phyloP scores from a whole-genome alignment of 2,797 vertebrate genomes.

The Dendrocincla fuliginosa region DNA sequence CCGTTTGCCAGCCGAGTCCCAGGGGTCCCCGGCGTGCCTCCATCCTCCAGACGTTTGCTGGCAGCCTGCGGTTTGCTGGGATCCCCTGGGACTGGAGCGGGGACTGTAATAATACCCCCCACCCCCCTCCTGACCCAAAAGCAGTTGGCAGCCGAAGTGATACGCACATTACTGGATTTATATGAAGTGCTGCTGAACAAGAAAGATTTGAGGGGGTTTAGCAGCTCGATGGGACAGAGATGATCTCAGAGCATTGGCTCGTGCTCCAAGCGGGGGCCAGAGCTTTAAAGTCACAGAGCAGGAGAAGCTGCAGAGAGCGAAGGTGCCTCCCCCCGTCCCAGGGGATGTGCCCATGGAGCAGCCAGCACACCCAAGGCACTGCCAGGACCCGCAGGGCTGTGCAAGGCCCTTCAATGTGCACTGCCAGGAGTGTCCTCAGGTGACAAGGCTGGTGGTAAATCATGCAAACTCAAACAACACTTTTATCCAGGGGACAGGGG shows the following conservation, averaged over 20 bases:
- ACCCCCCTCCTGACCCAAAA: not conserved
- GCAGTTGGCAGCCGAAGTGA: conserved; percentile 57
- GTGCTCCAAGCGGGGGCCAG: not conserved
- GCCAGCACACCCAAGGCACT: fast-evolving
- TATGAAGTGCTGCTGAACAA: conserved; percentile 71
- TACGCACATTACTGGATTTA: conserved; percentile 67
- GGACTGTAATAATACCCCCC: conserved; percentile 11
- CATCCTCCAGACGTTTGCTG: not conserved
- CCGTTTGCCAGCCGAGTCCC: conserved; percentile 34
- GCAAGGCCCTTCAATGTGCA: fast-evolving
- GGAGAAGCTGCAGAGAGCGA: not conserved
- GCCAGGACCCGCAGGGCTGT: fast-evolving
- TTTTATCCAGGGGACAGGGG: fast-evolving
- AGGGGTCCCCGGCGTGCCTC: not conserved
- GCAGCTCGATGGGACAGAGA: conserved; percentile 63
- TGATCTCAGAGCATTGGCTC: conserved; percentile 71
- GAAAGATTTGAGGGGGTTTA: conserved; percentile 71
- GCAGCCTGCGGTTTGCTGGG: not conserved
- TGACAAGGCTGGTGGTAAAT: not conserved
- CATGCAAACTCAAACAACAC: fast-evolving
- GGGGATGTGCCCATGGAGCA: not conserved
- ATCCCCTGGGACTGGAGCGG: not conserved
- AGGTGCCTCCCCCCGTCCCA: not conserved
- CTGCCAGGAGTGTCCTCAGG: not conserved
- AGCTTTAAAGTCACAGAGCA: conserved; percentile 20